A percentile compares a stretch with the other conserved stretches of the same genome.
These are phyloP conservation scores for Climacteris rufus DNA, from an alignment of 2,113 vertebrate species.

Conservation along the genomic window DNA sequence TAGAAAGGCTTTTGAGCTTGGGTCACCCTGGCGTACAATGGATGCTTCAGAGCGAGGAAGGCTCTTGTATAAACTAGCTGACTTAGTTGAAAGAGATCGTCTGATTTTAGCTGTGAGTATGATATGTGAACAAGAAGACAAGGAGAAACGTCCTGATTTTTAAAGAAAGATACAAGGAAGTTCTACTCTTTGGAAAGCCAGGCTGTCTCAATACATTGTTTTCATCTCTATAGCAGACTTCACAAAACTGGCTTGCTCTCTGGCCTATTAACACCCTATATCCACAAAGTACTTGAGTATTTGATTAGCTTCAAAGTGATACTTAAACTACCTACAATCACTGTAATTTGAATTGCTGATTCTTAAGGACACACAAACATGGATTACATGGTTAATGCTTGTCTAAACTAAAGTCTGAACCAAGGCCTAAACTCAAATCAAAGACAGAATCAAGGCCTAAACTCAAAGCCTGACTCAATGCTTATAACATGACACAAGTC, in stretches of 20 bases:
- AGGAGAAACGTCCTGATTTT: background rate
- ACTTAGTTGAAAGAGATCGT: slow-evolving; percentile 82
- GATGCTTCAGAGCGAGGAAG: slow-evolving; percentile 84
- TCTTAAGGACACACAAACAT: background rate
- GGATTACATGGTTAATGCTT: background rate
- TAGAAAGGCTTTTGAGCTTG: slow-evolving; percentile 82
- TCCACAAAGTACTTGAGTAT: background rate
- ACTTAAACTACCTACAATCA: background rate
- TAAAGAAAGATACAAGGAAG: background rate
- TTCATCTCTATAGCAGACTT: background rate
- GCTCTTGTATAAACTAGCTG: slow-evolving; percentile 80
- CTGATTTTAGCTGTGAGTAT: slow-evolving; percentile 81
- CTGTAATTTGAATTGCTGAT: background rate
- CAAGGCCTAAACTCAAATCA: background rate
- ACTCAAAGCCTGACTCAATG: background rate
- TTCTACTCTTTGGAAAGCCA: background rate
- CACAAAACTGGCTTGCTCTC: background rate
- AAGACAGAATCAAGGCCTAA: background rate
- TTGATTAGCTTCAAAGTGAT: background rate
- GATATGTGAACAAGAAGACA: background rate
- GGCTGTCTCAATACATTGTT: background rate
- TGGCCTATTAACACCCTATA: background rate
- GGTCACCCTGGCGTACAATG: slow-evolving; percentile 86
- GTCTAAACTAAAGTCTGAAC: background rate
- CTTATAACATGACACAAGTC: background rate